Percentiles rank a stretch among this genome's conserved stretches.
phyloP scores from a whole-genome alignment of 2,113 vertebrate genomes.

The Lampris megalopsis region DNA sequence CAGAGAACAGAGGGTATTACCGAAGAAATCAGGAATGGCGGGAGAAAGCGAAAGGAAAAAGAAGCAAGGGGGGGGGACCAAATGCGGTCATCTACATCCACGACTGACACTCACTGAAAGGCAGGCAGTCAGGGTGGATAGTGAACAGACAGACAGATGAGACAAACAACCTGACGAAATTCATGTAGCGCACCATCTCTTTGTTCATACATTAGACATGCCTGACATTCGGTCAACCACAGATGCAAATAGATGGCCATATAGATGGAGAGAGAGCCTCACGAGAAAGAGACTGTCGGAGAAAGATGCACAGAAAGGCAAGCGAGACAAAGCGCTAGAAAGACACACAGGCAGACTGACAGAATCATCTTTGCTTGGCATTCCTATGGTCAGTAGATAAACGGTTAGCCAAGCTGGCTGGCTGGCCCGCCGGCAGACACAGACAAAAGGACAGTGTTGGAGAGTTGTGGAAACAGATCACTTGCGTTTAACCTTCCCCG shows the following conservation, averaged over 20 bases:
- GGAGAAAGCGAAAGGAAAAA: background rate
- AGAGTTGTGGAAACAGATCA: slow-evolving; percentile 13
- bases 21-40: background rate
- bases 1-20: background rate
- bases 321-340: too few relatives aligned
- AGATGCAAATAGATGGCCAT: background rate
- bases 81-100: slow-evolving; percentile 34
- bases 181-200: background rate
- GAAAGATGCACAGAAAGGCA: too few relatives aligned
- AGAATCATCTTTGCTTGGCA: too few relatives aligned
- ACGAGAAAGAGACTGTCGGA: too few relatives aligned
- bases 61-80: background rate
- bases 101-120: slow-evolving; percentile 2
- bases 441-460: slow-evolving; percentile 12
- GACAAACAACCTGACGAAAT: background rate
- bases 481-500: background rate
- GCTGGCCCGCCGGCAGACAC: background rate
- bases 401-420: too few relatives aligned
- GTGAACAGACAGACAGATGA: background rate
- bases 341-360: too few relatives aligned
- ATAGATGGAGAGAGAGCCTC: background rate
- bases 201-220: slow-evolving; percentile 12
- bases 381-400: too few relatives aligned
- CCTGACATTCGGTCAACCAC: background rate
- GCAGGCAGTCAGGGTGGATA: background rate